Evolutionary conservation across 2,113 vertebrate genomes (phyloP), one percentile per base, ranked within the genome.

Genomic region (Salvator merianae): DNA sequence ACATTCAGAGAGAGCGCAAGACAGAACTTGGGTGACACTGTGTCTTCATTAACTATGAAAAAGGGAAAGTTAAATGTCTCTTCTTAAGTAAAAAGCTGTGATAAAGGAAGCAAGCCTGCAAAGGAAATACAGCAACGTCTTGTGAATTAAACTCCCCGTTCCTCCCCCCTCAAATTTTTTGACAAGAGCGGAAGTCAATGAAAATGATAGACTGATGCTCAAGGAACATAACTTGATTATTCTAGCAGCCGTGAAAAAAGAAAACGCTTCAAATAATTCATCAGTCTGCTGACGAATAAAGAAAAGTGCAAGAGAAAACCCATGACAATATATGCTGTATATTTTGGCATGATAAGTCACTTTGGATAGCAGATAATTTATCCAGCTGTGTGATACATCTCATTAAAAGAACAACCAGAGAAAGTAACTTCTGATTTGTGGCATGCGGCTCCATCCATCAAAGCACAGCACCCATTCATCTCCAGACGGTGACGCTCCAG

Each of bases 231-330:
- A 90, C 92, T 94, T 91, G 92, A 93, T 95, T 95, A 93, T 92
- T 93, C 92, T 75, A 91, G 88, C 80, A 88, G 86, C 87, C 88
- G 59, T 86, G 84, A 93, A 92, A 79, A 93, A 81, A 77, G 92
- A 92, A 85, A 94, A 93, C 78, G 89, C 63, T 93, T 88, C 93
- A 94, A 94, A 94, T 94, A 92, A 93, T 94, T 94, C 91, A 93
- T 93, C 89, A 93, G 91, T 91, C 91, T 92, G 90, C 77, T 72
- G 90, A 63, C 92, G 81, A 92, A 88, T 93, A 88, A 90, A 93
- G 92, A 77, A 86, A 76, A 28, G 71, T 79, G 77, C 53, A 32
- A 1, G 7, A 91, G 90, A 94, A 92, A 91, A 92, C 88, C 90
- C 91, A 90, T 92, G 91, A 94, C 91, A 94, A 94, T 94, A 93